Evolutionary conservation across 2,113 vertebrate genomes (phyloP).

Genomic region (Zosterops japonicus): DNA sequence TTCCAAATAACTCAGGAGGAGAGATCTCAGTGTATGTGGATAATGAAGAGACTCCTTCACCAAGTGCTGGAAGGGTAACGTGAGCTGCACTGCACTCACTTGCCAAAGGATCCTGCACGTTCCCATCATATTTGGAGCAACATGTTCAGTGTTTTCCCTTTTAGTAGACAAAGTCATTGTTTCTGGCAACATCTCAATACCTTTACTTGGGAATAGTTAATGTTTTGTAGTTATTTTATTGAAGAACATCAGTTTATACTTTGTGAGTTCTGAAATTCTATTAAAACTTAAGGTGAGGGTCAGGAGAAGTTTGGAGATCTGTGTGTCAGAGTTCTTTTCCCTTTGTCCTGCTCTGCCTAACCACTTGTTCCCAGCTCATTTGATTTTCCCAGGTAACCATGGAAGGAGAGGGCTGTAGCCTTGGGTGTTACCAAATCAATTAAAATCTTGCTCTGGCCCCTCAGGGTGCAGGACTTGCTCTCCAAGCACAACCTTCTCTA

Average conservation of each 20-base stretch:
- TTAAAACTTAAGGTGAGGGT: not conserved
- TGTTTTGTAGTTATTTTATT: not conserved
- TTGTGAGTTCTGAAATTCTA: not conserved
- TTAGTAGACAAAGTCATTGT: not conserved
- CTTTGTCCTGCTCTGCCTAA: not conserved
- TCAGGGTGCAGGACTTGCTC: not conserved
- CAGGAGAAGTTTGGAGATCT: not conserved
- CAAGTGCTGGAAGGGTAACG: not conserved
- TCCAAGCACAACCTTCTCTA: not conserved
- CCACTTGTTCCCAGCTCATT: not conserved
- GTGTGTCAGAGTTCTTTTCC: not conserved
- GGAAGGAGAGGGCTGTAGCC: not conserved
- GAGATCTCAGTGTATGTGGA: not conserved
- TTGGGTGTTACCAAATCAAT: not conserved
- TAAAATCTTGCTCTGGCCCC: not conserved
- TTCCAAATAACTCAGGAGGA: not conserved
- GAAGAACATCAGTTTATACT: not conserved
- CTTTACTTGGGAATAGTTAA: not conserved
- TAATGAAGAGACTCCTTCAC: not conserved
- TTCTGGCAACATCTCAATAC: not conserved
- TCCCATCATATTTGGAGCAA: not conserved
- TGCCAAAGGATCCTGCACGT: not conserved
- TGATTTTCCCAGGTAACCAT: not conserved
- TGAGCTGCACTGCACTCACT: fast-evolving
- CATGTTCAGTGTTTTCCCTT: not conserved